Evolutionary conservation across 2,888 invertebrate genomes (phyloP).

Genomic region (Rhingia rostrata): DNA sequence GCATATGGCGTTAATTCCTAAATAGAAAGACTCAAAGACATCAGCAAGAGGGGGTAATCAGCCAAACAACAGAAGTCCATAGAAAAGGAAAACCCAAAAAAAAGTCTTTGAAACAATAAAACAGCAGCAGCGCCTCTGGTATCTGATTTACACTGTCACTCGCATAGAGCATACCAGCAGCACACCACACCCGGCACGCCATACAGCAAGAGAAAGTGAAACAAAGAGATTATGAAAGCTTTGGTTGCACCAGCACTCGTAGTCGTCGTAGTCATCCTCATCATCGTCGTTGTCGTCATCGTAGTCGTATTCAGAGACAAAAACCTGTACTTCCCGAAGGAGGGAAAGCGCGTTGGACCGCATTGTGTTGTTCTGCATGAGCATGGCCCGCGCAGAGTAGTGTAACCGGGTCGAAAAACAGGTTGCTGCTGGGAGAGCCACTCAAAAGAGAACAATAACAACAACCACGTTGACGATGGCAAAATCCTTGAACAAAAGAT

Average conservation of each 20-base stretch:
- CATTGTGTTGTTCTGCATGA: slow-evolving; percentile 47
- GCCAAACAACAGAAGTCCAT: neutral
- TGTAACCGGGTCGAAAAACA: slow-evolving; percentile 57
- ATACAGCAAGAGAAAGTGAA: slow-evolving; percentile 53
- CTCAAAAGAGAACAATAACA: slow-evolving; percentile 31
- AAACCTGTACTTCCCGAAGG: slow-evolving; percentile 31
- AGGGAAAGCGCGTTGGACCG: slow-evolving; percentile 62
- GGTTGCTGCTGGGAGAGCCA: slow-evolving; percentile 39
- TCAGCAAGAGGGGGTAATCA: slow-evolving; percentile 31
- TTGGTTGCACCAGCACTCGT: slow-evolving; percentile 41
- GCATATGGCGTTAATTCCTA: slow-evolving; percentile 39
- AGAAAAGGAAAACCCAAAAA: slow-evolving; percentile 8
- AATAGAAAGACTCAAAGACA: slow-evolving; percentile 38
- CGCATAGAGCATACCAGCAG: slow-evolving; percentile 26
- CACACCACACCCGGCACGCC: neutral
- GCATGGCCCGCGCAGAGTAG: slow-evolving; percentile 27
- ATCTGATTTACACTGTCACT: slow-evolving; percentile 25
- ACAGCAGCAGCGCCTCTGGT: slow-evolving; percentile 32
- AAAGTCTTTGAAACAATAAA: slow-evolving; percentile 34
- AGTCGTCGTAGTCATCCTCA: too few species aligned
- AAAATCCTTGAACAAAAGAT: slow-evolving; percentile 50
- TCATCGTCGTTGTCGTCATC: slow-evolving; percentile 11
- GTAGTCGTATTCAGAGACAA: slow-evolving; percentile 11
- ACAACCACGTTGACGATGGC: neutral
- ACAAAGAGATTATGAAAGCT: slow-evolving; percentile 67